Base-by-base conservation (phyloP, 2,888 invertebrate species). In the Noctua fimbriata region DNA sequence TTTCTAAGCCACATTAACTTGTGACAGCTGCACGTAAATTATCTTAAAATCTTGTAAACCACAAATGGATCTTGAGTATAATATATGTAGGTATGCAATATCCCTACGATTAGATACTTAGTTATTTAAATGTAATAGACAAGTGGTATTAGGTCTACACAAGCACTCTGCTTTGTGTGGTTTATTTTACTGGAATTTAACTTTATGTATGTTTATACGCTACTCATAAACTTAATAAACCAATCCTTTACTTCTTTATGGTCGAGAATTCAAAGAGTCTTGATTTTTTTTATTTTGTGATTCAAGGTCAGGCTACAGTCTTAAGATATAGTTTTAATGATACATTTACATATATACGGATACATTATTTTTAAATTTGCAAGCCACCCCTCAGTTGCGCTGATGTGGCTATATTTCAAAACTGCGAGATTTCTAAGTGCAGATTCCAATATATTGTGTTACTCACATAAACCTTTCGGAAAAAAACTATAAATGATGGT, bases 71-170 rank as follows among this genome's bases (percentile, higher is more conserved):
- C 52, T 80, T 83, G 60, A 76, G 60, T 52, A 16, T 58, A 58
- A 58, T 49, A 63, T 21, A 49, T 28, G 32, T 75, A 75, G 28
- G n/a, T 32, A n/a, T 58, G 49, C 65, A 32, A 74, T 47, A 66
- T 55, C 49, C 16, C 60, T 82, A 36, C 44, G 24, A 66, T 63
- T 47, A 49, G 12, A 66, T 66, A 66, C 47, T 74, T 74, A n/a
- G 66, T 74, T 82, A 79, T 79, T 82, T 82, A 82, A 74, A 79
- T 79, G 55, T 66, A 24, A 73, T 66, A 32, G 24, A 60, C 80
- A 69, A 79, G 44, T 81, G 49, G 71, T 32, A 70, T 71, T 44
- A 52, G n/a, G 32, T 73, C 44, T 14, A 32, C 32, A 49, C 18
- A 18, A n/a, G n/a, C 32, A 66, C 36, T 47, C 21, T 79, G 10